These are phyloP conservation scores for Myrmophylax atrothorax DNA, from an alignment of 2,113 vertebrate genomes.

Conservation along the genomic window DNA sequence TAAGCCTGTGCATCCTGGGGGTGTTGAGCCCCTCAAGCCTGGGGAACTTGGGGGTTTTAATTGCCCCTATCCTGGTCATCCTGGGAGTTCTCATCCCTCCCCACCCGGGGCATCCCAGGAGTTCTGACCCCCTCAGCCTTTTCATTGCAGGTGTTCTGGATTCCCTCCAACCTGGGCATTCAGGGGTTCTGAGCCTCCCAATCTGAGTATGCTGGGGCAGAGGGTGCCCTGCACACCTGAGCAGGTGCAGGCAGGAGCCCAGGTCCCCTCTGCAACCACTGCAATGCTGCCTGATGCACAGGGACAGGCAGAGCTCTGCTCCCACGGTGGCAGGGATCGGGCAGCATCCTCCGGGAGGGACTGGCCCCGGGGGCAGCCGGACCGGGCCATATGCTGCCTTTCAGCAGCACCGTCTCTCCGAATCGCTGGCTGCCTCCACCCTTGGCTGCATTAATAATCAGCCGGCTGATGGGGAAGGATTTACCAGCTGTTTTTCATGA, in stretches of 20 bases:
- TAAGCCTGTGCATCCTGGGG: neutral
- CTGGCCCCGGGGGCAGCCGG: neutral
- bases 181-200: neutral
- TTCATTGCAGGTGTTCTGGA: fast-evolving
- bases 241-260: neutral
- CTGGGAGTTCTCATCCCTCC: neutral
- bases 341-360: neutral
- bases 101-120: neutral
- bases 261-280: fast-evolving
- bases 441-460: constrained; percentile 63
- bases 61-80: neutral
- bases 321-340: fast-evolving
- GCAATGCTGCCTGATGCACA: neutral
- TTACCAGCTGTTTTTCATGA: constrained; percentile 71
- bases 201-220: fast-evolving
- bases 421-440: constrained; percentile 4
- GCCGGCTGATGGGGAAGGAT: constrained; percentile 63
- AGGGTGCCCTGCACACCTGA: neutral
- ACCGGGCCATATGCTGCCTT: neutral
- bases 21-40: neutral
- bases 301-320: neutral
- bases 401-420: neutral
- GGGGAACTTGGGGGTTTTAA: neutral
- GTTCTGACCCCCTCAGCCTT: neutral
- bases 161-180: too few species aligned